phyloP scores from a whole-genome alignment of 2,113 vertebrate genomes.

The Triplophysa siluroides region DNA sequence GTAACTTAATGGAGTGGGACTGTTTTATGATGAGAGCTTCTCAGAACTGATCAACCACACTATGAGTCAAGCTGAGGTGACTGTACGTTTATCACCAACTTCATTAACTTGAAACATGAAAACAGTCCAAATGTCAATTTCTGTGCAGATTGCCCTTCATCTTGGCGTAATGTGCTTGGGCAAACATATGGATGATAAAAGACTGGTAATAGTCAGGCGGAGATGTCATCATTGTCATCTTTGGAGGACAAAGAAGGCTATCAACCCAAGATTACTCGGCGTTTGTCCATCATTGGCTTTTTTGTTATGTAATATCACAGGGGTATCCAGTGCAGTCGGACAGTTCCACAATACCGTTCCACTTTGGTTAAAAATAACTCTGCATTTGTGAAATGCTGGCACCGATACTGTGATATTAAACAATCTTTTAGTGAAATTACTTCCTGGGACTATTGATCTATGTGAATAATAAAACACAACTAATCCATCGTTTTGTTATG shows the following conservation, averaged over 20 bases:
- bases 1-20: conserved; percentile 44
- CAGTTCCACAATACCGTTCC: no score
- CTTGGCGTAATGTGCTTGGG: conserved; percentile 8
- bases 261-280: not conserved
- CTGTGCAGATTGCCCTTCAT: conserved; percentile 2
- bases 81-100: conserved; percentile 1
- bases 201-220: not conserved
- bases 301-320: not conserved
- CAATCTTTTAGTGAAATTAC: not conserved
- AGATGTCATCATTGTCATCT: not conserved
- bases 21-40: conserved; percentile 38
- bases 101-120: conserved; percentile 15
- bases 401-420: not conserved
- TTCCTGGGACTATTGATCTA: not conserved
- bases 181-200: not conserved
- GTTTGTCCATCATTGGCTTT: not conserved
- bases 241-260: conserved; percentile 4
- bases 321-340: no score
- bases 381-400: not conserved
- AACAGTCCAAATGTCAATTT: conserved; percentile 27
- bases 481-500: not conserved
- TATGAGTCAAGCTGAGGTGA: not conserved
- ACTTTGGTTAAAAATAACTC: not conserved
- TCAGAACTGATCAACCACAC: conserved; percentile 23
- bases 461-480: not conserved